Conservation (phyloP, 1,140 invertebrate genomes). For the Brachionus paranguensis region DNA sequence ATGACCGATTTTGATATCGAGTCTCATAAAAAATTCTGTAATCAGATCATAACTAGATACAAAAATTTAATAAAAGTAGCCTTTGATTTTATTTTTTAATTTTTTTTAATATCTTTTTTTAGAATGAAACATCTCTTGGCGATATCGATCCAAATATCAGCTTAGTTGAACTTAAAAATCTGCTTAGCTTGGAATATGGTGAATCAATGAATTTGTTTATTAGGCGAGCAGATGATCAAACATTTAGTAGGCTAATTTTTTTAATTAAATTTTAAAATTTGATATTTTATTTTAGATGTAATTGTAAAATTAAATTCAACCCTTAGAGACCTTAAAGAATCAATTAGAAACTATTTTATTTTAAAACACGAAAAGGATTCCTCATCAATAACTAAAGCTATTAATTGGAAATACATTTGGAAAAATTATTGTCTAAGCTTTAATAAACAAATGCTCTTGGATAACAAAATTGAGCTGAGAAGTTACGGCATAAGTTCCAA, state of each 20-base stretch:
- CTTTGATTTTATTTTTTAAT: background rate
- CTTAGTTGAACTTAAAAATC: conserved; percentile 5
- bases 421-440: conserved; percentile 37
- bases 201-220: conserved; percentile 32
- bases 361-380: background rate
- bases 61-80: background rate
- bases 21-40: background rate
- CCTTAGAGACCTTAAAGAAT: conserved; percentile 13
- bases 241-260: background rate
- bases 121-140: background rate
- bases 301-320: conserved; percentile 9
- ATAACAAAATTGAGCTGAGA: conserved; percentile 13
- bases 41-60: background rate
- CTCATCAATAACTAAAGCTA: background rate
- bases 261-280: background rate
- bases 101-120: background rate
- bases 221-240: conserved; percentile 17
- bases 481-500: background rate
- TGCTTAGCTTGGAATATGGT: conserved; percentile 25
- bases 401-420: conserved; percentile 32
- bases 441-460: background rate
- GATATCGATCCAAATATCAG: conserved; percentile 13
- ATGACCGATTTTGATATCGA: background rate
- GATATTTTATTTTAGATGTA: background rate
- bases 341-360: background rate